phyloP scores from a whole-genome alignment of 30 jellyfish, hydroid and myxozoan species.

The Morbakka virulenta region DNA sequence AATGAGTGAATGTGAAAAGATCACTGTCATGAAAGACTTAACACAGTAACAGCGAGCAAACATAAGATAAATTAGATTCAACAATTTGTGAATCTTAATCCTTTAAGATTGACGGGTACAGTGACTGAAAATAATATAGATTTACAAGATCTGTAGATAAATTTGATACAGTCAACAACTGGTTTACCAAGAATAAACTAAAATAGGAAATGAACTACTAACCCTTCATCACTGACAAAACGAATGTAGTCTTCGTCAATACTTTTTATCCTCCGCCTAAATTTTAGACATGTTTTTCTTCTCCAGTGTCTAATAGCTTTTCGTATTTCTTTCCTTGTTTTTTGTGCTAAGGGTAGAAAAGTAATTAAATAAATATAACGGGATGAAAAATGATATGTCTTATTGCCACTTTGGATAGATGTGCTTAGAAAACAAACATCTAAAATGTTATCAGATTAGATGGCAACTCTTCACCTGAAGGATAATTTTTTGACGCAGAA shows the following conservation, averaged over 20 bases:
- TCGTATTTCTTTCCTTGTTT: conserved; percentile 59
- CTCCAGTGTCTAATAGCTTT: conserved; percentile 91
- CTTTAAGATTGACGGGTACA: not conserved
- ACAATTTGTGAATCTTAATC: not conserved
- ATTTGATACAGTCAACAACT: not conserved
- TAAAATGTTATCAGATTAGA: too few species aligned
- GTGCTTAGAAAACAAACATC: too few species aligned
- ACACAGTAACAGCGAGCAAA: not conserved
- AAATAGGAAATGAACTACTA: not conserved
- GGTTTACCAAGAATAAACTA: not conserved
- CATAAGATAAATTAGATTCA: not conserved
- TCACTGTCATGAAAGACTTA: not conserved
- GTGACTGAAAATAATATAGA: not conserved
- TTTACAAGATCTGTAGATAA: not conserved
- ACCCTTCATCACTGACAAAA: conserved; percentile 71
- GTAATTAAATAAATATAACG: too few species aligned
- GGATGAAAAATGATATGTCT: too few species aligned
- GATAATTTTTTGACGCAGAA: too few species aligned
- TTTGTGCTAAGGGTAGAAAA: too few species aligned
- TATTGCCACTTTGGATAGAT: too few species aligned
- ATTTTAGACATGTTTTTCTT: conserved; percentile 64
- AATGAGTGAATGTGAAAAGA: not conserved
- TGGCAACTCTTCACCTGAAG: too few species aligned
- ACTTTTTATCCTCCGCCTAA: conserved; percentile 54
- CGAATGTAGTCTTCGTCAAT: conserved; percentile 63